Evolutionary conservation across 1,140 invertebrate species (phyloP).

Genomic region (Drosophila tropicalis): DNA sequence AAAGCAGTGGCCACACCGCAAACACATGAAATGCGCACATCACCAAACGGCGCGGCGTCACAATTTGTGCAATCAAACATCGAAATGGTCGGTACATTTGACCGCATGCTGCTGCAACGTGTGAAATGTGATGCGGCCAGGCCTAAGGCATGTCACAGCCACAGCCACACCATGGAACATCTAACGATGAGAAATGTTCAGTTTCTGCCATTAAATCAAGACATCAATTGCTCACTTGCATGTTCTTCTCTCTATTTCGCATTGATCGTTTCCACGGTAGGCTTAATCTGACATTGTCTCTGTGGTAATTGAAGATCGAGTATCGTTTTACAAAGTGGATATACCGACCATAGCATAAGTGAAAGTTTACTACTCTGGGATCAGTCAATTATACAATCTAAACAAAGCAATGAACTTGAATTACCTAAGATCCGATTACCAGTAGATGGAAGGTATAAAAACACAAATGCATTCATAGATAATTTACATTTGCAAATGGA

Average conservation of each 20-base stretch:
- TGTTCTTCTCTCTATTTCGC: neutral
- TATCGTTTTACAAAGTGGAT: slow-evolving; percentile 17
- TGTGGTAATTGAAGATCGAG: slow-evolving; percentile 17
- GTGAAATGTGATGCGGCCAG: slow-evolving; percentile 45
- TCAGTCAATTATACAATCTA: slow-evolving; percentile 56
- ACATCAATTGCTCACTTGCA: neutral
- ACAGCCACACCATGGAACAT: neutral
- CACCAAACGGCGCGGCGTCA: slow-evolving; percentile 23
- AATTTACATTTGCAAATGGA: slow-evolving; percentile 51
- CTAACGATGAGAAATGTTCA: neutral
- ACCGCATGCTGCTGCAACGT: slow-evolving; percentile 32
- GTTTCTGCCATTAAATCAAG: neutral
- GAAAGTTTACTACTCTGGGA: slow-evolving; percentile 49
- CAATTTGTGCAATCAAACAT: slow-evolving; percentile 56
- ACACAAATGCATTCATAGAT: slow-evolving; percentile 25
- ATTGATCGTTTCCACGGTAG: neutral
- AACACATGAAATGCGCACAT: slow-evolving; percentile 23
- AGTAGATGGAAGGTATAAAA: slow-evolving; percentile 55
- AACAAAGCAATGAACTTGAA: slow-evolving; percentile 61
- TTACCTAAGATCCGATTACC: slow-evolving; percentile 54
- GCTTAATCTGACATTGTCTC: slow-evolving; percentile 3
- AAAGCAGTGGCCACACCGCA: slow-evolving; percentile 26
- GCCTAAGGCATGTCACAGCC: neutral
- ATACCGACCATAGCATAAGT: slow-evolving; percentile 21
- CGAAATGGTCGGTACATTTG: slow-evolving; percentile 51